Evolutionary conservation across 2,888 invertebrate genomes (phyloP).

Genomic region (Matsumyia berberina): DNA sequence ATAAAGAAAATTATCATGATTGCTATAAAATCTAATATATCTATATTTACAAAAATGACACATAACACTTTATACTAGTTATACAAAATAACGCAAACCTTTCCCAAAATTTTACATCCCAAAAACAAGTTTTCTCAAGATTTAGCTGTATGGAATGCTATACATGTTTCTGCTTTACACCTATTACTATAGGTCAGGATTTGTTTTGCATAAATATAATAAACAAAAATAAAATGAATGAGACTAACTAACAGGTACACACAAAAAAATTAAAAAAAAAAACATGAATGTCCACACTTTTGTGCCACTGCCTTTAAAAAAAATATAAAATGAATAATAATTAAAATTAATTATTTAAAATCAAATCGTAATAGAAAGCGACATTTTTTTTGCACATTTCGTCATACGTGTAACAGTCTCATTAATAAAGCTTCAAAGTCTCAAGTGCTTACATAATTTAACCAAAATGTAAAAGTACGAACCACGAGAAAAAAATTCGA

Average conservation of each 20-base stretch:
- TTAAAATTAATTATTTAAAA: neutral
- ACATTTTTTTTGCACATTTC: constrained; percentile 44
- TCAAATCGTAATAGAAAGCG: constrained; percentile 4
- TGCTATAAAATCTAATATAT: constrained; percentile 44
- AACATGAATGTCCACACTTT: constrained; percentile 58
- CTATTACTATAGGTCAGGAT: constrained; percentile 30
- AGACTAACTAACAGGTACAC: constrained; percentile 14
- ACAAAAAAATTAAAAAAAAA: constrained; percentile 3
- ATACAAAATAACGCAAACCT: neutral
- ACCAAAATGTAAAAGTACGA: neutral
- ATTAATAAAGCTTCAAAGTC: constrained; percentile 10
- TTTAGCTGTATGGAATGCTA: constrained; percentile 11
- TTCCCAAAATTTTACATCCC: constrained; percentile 12
- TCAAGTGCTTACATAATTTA: constrained; percentile 30
- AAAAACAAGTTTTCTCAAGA: neutral
- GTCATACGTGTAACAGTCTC: constrained; percentile 31
- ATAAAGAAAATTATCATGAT: constrained; percentile 42
- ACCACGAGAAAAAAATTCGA: constrained; percentile 2
- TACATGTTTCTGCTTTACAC: constrained; percentile 16
- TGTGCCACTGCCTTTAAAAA: constrained; percentile 66
- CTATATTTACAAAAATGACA: constrained; percentile 36
- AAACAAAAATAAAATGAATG: neutral
- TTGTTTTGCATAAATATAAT: constrained; percentile 15
- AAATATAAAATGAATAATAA: constrained; percentile 16
- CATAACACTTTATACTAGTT: neutral